Percentiles rank a stretch among this genome's conserved stretches.
Conservation (phyloP, 2,888 invertebrate species). For the Drosophila meridionalis region DNA sequence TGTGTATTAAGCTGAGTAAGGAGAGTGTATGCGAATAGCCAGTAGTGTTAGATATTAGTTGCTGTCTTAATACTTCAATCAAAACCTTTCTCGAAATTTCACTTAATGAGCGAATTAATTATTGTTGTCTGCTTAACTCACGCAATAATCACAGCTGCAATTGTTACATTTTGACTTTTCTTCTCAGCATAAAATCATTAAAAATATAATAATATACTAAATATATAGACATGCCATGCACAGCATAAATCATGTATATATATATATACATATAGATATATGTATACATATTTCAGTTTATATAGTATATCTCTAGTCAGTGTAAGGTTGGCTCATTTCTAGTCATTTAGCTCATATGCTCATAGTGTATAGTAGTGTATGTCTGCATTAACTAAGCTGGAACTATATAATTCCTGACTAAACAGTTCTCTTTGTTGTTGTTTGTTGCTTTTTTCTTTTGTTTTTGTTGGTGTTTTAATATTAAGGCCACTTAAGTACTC, state of each 20-base stretch:
- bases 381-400: conserved; percentile 27
- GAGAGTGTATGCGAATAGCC: conserved; percentile 31
- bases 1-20: conserved; percentile 26
- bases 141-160: conserved; percentile 68
- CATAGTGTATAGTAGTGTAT: conserved; percentile 25
- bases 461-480: conserved; percentile 10
- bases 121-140: conserved; percentile 50
- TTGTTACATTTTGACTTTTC: conserved; percentile 56
- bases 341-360: conserved; percentile 29
- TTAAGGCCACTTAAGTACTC: conserved; percentile 73
- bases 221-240: conserved; percentile 8
- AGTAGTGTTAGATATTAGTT: conserved; percentile 20
- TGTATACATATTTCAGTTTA: conserved; percentile 11
- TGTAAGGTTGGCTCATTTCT: conserved; percentile 17
- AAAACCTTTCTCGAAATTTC: conserved; percentile 1
- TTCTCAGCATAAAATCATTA: conserved; percentile 49
- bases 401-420: conserved; percentile 29
- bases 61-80: conserved; percentile 41
- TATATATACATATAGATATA: neutral
- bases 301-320: conserved; percentile 29
- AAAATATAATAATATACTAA: conserved; percentile 15
- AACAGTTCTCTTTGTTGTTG: neutral
- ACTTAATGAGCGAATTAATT: conserved; percentile 37
- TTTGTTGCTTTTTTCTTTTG: neutral
- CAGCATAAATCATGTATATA: conserved; percentile 26